Percentiles rank a stretch among this genome's conserved stretches.
Conservation (phyloP, 2,888 invertebrate genomes). For the Andrena chrysosceles region DNA sequence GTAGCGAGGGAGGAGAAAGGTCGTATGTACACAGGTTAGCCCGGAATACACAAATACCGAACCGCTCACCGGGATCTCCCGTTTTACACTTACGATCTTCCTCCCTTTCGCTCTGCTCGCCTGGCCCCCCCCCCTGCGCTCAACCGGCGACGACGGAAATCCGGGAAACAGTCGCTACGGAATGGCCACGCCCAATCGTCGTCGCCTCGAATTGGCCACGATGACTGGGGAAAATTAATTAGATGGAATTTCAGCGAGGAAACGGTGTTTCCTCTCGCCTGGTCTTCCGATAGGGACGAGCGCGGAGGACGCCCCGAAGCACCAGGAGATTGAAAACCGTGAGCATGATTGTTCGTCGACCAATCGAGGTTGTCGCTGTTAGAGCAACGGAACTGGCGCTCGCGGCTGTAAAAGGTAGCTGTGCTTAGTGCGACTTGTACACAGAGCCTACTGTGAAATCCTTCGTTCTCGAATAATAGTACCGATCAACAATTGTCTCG, state of each 20-base stretch:
- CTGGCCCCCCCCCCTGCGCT: constrained; percentile 13
- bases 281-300: background rate
- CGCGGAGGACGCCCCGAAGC: background rate
- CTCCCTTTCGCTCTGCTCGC: background rate
- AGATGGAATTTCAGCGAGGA: constrained; percentile 74
- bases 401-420: no score
- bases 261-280: constrained; percentile 50
- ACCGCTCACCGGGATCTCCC: constrained; percentile 2
- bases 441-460: no score
- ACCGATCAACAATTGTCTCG: background rate
- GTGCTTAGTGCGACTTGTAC: no score
- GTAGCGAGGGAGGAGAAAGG: constrained; percentile 33
- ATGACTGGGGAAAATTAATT: constrained; percentile 79
- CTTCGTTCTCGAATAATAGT: background rate
- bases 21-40: constrained; percentile 46
- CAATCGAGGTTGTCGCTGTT: no score
- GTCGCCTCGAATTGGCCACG: constrained; percentile 74
- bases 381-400: no score
- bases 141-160: constrained; percentile 44
- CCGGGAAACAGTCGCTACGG: constrained; percentile 49
- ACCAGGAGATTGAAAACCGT: constrained; percentile 11
- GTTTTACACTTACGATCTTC: constrained; percentile 15
- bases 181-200: constrained; percentile 77
- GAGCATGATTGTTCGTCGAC: background rate
- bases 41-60: constrained; percentile 34